These are phyloP conservation scores for Eretmochelys imbricata DNA, from an alignment of 2,113 vertebrate genomes.

Conservation along the genomic window DNA sequence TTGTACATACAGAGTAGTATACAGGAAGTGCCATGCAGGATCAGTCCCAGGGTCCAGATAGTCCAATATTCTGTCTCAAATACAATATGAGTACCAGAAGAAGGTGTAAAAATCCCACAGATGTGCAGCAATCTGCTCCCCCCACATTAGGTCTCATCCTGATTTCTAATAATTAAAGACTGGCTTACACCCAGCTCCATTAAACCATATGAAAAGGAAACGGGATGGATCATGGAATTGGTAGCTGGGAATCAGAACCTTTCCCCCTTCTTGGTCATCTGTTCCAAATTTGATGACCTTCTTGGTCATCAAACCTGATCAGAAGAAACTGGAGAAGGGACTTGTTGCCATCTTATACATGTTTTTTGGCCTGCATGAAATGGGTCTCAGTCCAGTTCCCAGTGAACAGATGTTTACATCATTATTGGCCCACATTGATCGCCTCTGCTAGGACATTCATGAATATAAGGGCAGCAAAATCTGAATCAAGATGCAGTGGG, in stretches of 20 bases:
- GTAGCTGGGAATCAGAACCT: not conserved
- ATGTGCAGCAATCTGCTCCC: no score
- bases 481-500: not conserved
- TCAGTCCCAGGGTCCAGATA: not conserved
- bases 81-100: not conserved
- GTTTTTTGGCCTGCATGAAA: not conserved
- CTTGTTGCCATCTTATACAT: not conserved
- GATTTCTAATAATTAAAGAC: no score
- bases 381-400: not conserved
- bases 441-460: not conserved
- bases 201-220: not conserved
- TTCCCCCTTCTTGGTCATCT: not conserved
- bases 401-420: not conserved
- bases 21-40: not conserved
- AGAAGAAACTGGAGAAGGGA: not conserved
- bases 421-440: not conserved
- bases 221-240: not conserved
- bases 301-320: not conserved
- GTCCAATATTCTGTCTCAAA: no score
- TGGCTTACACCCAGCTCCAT: not conserved
- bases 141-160: no score
- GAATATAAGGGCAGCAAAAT: not conserved
- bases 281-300: not conserved
- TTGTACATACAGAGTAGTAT: not conserved
- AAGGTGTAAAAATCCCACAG: not conserved